A percentile compares a stretch with the other conserved stretches of the same genome.
Conservation (phyloP, 2,113 vertebrate genomes). For the Platycercus adscitus region DNA sequence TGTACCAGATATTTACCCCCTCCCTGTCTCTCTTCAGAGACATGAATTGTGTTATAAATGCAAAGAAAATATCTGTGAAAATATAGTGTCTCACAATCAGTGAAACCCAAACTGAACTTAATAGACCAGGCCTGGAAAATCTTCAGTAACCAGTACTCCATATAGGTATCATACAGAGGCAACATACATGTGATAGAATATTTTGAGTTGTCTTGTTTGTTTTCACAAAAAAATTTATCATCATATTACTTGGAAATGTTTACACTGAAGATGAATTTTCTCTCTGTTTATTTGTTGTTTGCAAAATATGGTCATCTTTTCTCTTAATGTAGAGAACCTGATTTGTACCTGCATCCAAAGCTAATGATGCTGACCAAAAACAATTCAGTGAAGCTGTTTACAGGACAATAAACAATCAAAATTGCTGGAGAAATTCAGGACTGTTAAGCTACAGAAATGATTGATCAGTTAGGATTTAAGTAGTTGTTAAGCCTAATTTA, state of each 20-base stretch:
- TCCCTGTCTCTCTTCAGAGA: not conserved
- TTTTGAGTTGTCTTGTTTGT: not conserved
- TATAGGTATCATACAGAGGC: not conserved
- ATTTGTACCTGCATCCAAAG: slow-evolving; percentile 4
- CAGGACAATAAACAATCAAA: slow-evolving; percentile 50
- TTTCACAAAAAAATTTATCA: slow-evolving; percentile 48
- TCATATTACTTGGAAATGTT: slow-evolving; percentile 54
- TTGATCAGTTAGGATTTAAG: not conserved
- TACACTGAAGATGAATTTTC: slow-evolving; percentile 5
- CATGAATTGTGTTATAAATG: not conserved
- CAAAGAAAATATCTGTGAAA: slow-evolving; percentile 40
- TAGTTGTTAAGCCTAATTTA: slow-evolving; percentile 53
- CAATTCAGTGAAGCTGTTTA: not conserved
- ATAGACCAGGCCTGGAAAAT: slow-evolving; percentile 14
- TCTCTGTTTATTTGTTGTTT: slow-evolving; percentile 33
- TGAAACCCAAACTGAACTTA: slow-evolving; percentile 42
- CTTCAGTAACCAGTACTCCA: slow-evolving; percentile 7
- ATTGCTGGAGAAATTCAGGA: slow-evolving; percentile 57
- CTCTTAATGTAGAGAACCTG: slow-evolving; percentile 24
- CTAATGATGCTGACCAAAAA: slow-evolving; percentile 11
- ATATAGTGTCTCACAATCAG: not conserved
- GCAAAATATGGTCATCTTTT: slow-evolving; percentile 41
- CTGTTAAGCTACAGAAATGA: slow-evolving; percentile 39
- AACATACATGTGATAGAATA: not conserved
- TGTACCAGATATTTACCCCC: not conserved